Percentiles rank a stretch among this genome's conserved stretches.
Conservation (phyloP, 2,113 vertebrate species). For the Neolamprologus sp. region DNA sequence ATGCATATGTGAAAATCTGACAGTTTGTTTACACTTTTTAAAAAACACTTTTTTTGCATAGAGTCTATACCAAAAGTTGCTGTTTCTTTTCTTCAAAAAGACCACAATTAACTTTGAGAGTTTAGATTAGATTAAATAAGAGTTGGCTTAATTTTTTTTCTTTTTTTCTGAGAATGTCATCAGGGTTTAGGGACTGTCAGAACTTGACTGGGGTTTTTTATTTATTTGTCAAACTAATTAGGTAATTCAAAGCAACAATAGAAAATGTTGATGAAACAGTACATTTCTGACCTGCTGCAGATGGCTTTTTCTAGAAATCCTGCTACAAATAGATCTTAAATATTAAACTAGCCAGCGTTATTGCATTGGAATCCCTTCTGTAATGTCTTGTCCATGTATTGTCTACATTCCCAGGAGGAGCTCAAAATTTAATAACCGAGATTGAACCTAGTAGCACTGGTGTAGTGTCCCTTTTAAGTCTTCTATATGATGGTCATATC, state of each 20-base stretch:
- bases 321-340: constrained; percentile 8
- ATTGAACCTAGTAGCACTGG: neutral
- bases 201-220: rapidly evolving
- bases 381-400: neutral
- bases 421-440: constrained; percentile 24
- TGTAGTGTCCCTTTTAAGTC: neutral
- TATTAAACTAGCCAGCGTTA: constrained; percentile 24
- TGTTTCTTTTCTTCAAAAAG: neutral
- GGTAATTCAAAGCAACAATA: neutral
- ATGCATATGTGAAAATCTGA: neutral
- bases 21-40: neutral
- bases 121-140: neutral
- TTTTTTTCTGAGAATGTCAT: neutral
- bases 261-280: neutral
- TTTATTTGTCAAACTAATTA: neutral
- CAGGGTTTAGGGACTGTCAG: neutral
- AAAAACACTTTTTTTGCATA: neutral
- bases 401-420: neutral
- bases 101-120: neutral
- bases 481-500: neutral
- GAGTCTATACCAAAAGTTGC: neutral
- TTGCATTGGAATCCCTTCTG: constrained; percentile 13
- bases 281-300: neutral
- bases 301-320: neutral
- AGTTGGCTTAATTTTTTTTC: neutral